A percentile compares a stretch with the other conserved stretches of the same genome.
phyloP scores from a whole-genome alignment of 2,888 invertebrate species.

The Pachydiplax longipennis region DNA sequence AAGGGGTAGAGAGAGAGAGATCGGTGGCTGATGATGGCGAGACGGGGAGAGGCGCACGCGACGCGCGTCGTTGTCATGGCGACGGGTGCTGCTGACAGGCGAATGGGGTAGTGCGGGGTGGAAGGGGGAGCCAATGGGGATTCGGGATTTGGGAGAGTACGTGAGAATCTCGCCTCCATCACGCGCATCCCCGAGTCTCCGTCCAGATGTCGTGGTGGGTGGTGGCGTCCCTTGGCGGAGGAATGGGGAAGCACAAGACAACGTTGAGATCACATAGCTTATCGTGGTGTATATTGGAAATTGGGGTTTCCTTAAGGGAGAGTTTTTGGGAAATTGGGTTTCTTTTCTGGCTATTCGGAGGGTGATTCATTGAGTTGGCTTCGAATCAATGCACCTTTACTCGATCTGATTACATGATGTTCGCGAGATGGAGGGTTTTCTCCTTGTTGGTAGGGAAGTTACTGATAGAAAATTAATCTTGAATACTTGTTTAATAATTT shows the following conservation, averaged over 20 bases:
- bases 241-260: not conserved
- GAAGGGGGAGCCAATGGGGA: slow-evolving; percentile 33
- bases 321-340: not conserved
- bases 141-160: slow-evolving; percentile 24
- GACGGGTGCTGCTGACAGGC: slow-evolving; percentile 7
- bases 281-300: not conserved
- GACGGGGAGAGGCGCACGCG: not conserved
- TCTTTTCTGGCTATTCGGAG: not conserved
- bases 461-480: too few relatives aligned
- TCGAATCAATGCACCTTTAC: not conserved
- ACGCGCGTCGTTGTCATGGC: slow-evolving; percentile 29
- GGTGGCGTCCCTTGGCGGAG: not conserved
- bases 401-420: too few relatives aligned
- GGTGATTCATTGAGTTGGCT: not conserved
- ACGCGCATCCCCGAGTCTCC: slow-evolving; percentile 4
- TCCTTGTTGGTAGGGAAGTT: too few relatives aligned
- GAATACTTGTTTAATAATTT: too few relatives aligned
- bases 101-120: slow-evolving; percentile 26
- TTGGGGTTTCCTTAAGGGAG: not conserved
- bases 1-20: not conserved
- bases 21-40: not conserved
- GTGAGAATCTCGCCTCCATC: slow-evolving; percentile 27
- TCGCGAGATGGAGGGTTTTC: too few relatives aligned
- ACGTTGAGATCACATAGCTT: not conserved
- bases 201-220: slow-evolving; percentile 27